These are phyloP conservation scores for Phaenicophaeus curvirostris DNA, from an alignment of 2,797 vertebrate species.

Conservation along the genomic window DNA sequence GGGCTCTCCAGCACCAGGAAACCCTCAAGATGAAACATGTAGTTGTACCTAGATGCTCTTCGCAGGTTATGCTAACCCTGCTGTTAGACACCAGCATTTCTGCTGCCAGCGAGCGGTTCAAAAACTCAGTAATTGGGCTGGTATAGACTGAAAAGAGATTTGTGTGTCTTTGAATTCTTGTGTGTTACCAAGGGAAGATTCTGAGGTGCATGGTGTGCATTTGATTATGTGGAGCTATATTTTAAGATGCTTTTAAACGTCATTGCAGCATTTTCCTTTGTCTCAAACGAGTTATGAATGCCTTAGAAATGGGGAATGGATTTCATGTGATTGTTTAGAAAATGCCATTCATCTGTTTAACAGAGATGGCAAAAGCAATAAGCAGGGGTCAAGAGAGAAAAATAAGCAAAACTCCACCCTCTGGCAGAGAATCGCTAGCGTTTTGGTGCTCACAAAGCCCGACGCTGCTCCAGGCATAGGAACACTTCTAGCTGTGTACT, in stretches of 20 bases:
- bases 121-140: background rate
- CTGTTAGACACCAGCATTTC: background rate
- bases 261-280: background rate
- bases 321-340: background rate
- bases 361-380: background rate
- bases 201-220: background rate
- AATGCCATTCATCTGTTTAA: background rate
- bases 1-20: background rate
- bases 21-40: accelerated
- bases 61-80: background rate
- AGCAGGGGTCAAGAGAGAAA: background rate
- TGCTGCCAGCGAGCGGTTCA: background rate
- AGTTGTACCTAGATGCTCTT: background rate
- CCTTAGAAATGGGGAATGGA: background rate
- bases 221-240: background rate
- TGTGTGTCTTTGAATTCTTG: background rate
- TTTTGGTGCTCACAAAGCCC: background rate
- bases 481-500: background rate
- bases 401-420: background rate
- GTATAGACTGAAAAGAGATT: background rate
- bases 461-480: background rate
- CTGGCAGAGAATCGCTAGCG: background rate
- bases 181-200: background rate
- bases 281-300: background rate
- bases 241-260: background rate